phyloP scores from a whole-genome alignment of 2,888 invertebrate genomes.

The Molanna angustata region DNA sequence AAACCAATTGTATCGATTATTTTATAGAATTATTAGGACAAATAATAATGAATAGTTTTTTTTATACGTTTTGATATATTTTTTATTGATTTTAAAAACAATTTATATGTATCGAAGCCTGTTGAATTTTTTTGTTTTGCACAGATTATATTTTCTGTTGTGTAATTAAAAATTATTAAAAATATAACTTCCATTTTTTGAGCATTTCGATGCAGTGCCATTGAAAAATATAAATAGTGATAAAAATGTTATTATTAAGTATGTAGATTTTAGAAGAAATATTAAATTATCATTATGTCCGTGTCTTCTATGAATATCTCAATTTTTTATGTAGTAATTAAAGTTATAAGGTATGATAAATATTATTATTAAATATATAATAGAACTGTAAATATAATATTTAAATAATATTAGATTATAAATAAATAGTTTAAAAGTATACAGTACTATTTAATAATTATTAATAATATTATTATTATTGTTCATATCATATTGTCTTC shows the following conservation, averaged over 20 bases:
- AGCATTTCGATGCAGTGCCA: conserved; percentile 13
- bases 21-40: too few relatives aligned
- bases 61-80: too few relatives aligned
- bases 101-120: too few relatives aligned
- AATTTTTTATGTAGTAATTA: conserved; percentile 25
- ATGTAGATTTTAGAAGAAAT: conserved; percentile 9
- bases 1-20: too few relatives aligned
- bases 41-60: too few relatives aligned
- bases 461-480: conserved; percentile 51
- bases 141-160: conserved; percentile 20
- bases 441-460: conserved; percentile 31
- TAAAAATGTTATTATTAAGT: not conserved
- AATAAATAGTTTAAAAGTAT: conserved; percentile 38
- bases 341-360: conserved; percentile 15
- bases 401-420: not conserved
- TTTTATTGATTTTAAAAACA: too few relatives aligned
- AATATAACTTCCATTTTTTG: conserved; percentile 2
- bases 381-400: not conserved
- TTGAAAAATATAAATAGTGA: not conserved
- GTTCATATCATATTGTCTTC: conserved; percentile 75
- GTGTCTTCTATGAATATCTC: conserved; percentile 28
- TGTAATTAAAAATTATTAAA: too few relatives aligned
- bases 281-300: conserved; percentile 15
- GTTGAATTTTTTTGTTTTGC: conserved; percentile 18
- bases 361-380: not conserved